Percentiles rank a stretch among this genome's conserved stretches.
Conservation (phyloP, 35 echinoderm and acorn worm species). For the Nesometra sesokonis region DNA sequence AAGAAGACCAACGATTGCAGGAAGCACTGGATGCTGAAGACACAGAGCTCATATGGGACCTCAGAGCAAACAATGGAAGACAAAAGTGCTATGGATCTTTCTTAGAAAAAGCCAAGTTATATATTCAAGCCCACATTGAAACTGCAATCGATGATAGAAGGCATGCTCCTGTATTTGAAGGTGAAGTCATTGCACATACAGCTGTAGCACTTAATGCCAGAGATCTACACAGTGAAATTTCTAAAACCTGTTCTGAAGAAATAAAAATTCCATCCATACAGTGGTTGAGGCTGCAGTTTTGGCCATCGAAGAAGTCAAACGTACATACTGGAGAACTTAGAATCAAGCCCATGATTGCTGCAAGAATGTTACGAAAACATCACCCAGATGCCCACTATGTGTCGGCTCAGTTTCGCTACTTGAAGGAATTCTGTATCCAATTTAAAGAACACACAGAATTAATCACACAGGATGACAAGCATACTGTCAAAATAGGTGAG, state of each 20-base stretch:
- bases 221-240: not conserved
- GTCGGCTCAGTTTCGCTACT: not conserved
- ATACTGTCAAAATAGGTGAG: slow-evolving; percentile 1
- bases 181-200: not conserved
- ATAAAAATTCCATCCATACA: not conserved
- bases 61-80: too few species aligned
- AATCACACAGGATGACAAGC: not conserved
- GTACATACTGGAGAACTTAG: not conserved
- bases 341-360: not conserved
- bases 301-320: not conserved
- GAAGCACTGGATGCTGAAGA: too few species aligned
- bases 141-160: too few species aligned
- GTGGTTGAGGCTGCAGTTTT: not conserved
- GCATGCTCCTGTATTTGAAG: not conserved
- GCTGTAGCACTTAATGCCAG: not conserved
- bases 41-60: too few species aligned
- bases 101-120: too few species aligned
- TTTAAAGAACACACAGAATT: not conserved
- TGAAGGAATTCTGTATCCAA: not conserved
- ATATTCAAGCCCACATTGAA: too few species aligned
- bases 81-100: too few species aligned
- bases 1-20: too few species aligned
- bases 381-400: not conserved
- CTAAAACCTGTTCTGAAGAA: not conserved
- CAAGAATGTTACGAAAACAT: not conserved